Conservation (phyloP, 2,797 vertebrate genomes). For the Chromis chromis region DNA sequence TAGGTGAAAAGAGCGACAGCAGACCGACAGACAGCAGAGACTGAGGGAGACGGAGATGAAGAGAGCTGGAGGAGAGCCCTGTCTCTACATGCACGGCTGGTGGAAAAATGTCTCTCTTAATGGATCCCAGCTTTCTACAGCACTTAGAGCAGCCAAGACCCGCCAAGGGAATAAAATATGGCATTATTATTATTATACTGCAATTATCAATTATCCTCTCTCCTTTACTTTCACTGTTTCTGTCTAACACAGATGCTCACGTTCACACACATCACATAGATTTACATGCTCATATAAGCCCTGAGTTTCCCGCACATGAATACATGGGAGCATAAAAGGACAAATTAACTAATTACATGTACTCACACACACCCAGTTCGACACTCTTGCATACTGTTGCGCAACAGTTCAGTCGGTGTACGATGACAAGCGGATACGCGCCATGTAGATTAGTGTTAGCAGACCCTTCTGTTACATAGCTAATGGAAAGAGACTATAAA, state of each 20-base stretch:
- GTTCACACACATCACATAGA: slow-evolving; percentile 4
- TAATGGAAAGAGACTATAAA: slow-evolving; percentile 58
- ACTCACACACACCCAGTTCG: slow-evolving; percentile 10
- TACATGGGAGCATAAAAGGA: slow-evolving; percentile 20
- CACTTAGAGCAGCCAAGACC: slow-evolving; percentile 64
- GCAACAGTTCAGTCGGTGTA: slow-evolving; percentile 18
- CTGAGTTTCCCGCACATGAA: slow-evolving; percentile 3
- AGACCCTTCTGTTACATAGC: slow-evolving; percentile 48
- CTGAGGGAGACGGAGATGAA: slow-evolving; percentile 60
- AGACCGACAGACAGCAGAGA: slow-evolving; percentile 53
- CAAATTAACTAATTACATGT: slow-evolving; percentile 13
- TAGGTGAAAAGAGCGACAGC: slow-evolving; percentile 36
- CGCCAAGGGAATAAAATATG: slow-evolving; percentile 78
- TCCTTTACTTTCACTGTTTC: slow-evolving; percentile 26
- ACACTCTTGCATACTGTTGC: slow-evolving; percentile 1
- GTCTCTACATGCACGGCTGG: slow-evolving; percentile 78
- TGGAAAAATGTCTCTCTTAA: slow-evolving; percentile 83
- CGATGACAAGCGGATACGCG: slow-evolving; percentile 49
- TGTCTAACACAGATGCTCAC: slow-evolving; percentile 25
- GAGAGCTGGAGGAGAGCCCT: slow-evolving; percentile 71
- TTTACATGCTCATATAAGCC: background rate
- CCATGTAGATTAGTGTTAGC: slow-evolving; percentile 50
- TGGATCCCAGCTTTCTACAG: slow-evolving; percentile 80
- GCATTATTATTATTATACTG: slow-evolving; percentile 72
- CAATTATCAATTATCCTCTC: slow-evolving; percentile 75